Base-by-base conservation (phyloP, 2,113 vertebrate genomes). In the Sphaerodactylus townsendi region DNA sequence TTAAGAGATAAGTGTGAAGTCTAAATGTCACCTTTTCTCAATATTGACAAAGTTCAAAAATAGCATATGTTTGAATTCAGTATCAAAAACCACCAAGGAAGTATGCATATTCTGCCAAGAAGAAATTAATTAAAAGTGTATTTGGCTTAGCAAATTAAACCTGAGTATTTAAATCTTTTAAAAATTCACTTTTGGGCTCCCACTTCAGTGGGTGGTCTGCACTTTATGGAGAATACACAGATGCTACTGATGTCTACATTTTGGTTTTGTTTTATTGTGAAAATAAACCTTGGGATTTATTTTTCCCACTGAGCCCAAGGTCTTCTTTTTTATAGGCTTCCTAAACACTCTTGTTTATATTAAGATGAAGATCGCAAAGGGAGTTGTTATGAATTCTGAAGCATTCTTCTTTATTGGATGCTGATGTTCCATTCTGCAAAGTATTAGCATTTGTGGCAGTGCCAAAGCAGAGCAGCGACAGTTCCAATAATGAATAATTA, bases 401-500 rank as follows among this genome's bases (percentile, higher is more conserved):
- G 46, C 35, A 25, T 86, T 93, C 50, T 21, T 0, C 66, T 89
- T 87, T 68, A 73, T 87, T 87, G 64, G 75, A 77, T 79, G 23
- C 33, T 81, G 56, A 82, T 85, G 37, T 81, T 53, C 86, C 81
- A 69, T 86, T 93, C 77, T 14, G 15, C 62, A 79, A 79, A 90
- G 69, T 90, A 88, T 91, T 88, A 92, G 84, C 88, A 90, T 75
- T 91, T 90, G 53, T 86, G 89, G 92, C 65, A 74, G 69, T 64
- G 85, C 70, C 82, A 93, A 88, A 91, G 79, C 92, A 85, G 91
- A 91, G 84, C 44, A 85, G 64, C 87, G 85, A 90, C 91, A 93
- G 92, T 94, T 91, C 74, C 79, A 94, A 85, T 92, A 94, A 91
- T 90, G 91, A 93, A 64, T 94, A 92, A 90, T 94, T 95, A 91